A percentile compares a stretch with the other conserved stretches of the same genome.
These are phyloP conservation scores for Sminthurinus signatus DNA, from an alignment of 1,140 invertebrate species.

Conservation along the genomic window DNA sequence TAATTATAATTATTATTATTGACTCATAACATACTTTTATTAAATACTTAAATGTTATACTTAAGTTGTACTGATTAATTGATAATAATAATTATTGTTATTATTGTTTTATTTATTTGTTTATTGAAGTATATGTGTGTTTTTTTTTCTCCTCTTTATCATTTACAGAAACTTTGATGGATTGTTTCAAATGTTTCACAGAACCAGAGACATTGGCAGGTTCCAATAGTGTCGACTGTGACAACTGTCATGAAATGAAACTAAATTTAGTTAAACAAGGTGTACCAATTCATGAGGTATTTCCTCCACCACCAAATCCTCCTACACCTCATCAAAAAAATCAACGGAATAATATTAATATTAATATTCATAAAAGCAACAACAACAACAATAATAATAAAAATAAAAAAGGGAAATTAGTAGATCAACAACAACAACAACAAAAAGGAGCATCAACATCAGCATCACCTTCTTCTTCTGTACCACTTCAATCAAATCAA, in stretches of 20 bases:
- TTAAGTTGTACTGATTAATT: no score
- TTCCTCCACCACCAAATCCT: slow-evolving; percentile 21
- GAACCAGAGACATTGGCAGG: slow-evolving; percentile 29
- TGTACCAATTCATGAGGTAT: slow-evolving; percentile 30
- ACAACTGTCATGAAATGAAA: slow-evolving; percentile 36
- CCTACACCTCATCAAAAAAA: background rate
- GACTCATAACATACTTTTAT: no score
- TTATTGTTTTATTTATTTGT: no score
- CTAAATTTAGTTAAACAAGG: slow-evolving; percentile 28
- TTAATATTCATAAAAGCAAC: background rate
- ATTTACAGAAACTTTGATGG: slow-evolving; percentile 27
- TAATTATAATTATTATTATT: no score
- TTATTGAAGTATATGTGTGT: no score
- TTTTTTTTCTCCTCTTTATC: slow-evolving; percentile 11
- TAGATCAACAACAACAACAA: background rate
- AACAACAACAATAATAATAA: slow-evolving; percentile 3
- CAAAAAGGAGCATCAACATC: background rate
- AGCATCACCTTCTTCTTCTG: background rate
- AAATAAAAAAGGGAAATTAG: background rate
- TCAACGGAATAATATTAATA: background rate
- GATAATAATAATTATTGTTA: no score
- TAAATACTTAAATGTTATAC: no score
- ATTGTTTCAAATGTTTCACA: slow-evolving; percentile 26
- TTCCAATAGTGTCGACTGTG: slow-evolving; percentile 35
- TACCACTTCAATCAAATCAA: background rate